Evolutionary conservation across 1,140 invertebrate genomes (phyloP).

Genomic region (Caenorhabditis inopinata): DNA sequence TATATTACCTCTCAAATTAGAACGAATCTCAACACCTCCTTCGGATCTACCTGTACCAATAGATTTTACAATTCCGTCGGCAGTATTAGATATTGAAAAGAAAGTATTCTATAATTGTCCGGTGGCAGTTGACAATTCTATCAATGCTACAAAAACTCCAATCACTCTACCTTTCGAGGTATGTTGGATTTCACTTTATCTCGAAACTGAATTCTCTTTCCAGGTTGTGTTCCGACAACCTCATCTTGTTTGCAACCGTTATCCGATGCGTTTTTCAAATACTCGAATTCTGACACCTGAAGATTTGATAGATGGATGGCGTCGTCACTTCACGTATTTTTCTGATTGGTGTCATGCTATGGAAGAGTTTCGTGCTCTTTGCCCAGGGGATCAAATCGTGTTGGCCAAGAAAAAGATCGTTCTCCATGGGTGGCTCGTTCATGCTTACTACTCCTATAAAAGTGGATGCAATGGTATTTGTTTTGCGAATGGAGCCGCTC

Average conservation of each 20-base stretch:
- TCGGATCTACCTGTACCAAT: not conserved
- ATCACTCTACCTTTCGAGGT: constrained; percentile 42
- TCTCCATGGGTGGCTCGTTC: constrained; percentile 39
- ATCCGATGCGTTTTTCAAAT: constrained; percentile 38
- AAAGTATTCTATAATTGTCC: constrained; percentile 36
- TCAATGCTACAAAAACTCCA: constrained; percentile 25
- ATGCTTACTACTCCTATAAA: constrained; percentile 42
- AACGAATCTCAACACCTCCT: constrained; percentile 15
- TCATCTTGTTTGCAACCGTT: constrained; percentile 31
- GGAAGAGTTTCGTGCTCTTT: constrained; percentile 36
- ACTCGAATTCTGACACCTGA: constrained; percentile 22
- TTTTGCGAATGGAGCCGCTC: constrained; percentile 41
- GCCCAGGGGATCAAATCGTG: constrained; percentile 39
- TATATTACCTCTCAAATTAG: not conserved
- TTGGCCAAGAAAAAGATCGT: constrained; percentile 27
- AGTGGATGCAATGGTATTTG: constrained; percentile 25
- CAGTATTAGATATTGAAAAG: not conserved
- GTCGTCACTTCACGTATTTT: constrained; percentile 46
- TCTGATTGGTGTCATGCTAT: constrained; percentile 40
- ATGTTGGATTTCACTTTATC: not conserved
- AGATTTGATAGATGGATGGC: constrained; percentile 42
- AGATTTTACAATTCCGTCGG: not conserved
- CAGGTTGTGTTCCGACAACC: constrained; percentile 35
- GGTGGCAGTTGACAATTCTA: constrained; percentile 11
- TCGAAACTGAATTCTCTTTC: not conserved